Base-by-base conservation (phyloP, 2,888 invertebrate species). In the Epistrophella euchroma region DNA sequence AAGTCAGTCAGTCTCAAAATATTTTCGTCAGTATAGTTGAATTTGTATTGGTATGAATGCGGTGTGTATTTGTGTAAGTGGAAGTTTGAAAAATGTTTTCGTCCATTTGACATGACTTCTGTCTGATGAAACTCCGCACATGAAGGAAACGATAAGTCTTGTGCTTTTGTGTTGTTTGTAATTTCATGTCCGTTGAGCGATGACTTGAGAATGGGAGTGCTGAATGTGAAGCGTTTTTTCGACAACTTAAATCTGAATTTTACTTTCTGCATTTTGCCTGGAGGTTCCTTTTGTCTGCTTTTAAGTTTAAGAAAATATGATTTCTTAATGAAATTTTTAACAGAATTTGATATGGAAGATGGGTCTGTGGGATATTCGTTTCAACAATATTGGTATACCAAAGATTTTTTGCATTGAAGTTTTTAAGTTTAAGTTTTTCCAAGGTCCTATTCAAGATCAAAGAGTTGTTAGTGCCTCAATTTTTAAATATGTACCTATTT, bases 101-200 rank as follows among this genome's bases (percentile, higher is more conserved):
- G 68, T 73, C 68, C 72, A 73, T 81, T 81, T 77, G 82, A 86
- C 77, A 86, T 74, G 77, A 78, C 71, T 77, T 78, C 74, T 82
- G 86, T 78, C 66, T 74, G 71, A 58, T 74, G 71, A 58, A 64
- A 66, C 71, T 81, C 77, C 70, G 77, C 56, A 68, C 73, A 64
- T 62, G 25, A 11, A 70, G 77, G 37, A 37, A 73, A 35, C 81
- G 64, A 81, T 86, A 81, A 81, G 76, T 86, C 64, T 52, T 74
- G 58, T 74, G 43, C 50, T 62, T 17, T 71, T 81, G 73, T 73
- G 52, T 70, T 68, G 25, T 19, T 50, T 64, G 50, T 6, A 32
- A 52, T 28, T 35, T 32, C 37, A 13, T 66, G 58, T 50, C n/a
- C 6, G 25, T 71, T 43, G 60, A 84, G 58, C 19, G 56, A 66